Base-by-base conservation (phyloP, 2,113 vertebrate genomes). In the Rostratula benghalensis region DNA sequence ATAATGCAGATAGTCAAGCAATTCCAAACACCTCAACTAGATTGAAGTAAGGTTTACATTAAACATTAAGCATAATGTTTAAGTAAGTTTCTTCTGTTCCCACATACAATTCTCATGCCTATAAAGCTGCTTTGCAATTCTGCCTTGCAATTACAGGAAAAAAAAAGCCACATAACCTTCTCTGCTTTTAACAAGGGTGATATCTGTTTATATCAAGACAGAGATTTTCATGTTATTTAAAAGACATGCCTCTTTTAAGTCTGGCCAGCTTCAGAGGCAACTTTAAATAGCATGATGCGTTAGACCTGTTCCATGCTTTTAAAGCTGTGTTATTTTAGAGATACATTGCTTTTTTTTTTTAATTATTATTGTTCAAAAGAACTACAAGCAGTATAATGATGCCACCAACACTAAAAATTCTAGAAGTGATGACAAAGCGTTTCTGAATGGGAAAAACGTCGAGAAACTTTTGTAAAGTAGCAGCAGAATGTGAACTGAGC, bases 11-110 rank as follows among this genome's bases (percentile, higher is more conserved):
- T 81, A 96, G 95, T 91, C 87, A 88, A 88, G 86, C 51, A 95
- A 93, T 92, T 87, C 71, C 50, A 91, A 95, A 92, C 95, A 95
- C 79, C 51, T 81, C 57, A 94, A 85, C 33, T 69, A 67, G 73
- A 75, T 9, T 89, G 33, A 97, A 77, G 76, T 74, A 45, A 97
- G 95, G 84, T 97, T 96, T 97, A 97, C 94, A 94, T 95, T 88
- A 96, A 96, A 96, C 94, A 83, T 6, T 90, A 74, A 88, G 79
- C 83, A 93, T 59, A 96, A 64, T 13, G 60, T 94, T 94, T 92
- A 92, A 96, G 76, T 83, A 95, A 93, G 93, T 87, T 95, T 92
- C 74, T 93, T 85, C 94, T 95, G 80, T 92, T 96, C 77, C 89
- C 95, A 78, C 86, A 75, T 65, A 22, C n/a, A 80, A 93, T 95